A percentile compares a stretch with the other conserved stretches of the same genome.
Evolutionary conservation across 23 tunicate species (phyloP).

Genomic region (Botrylloides violaceus): DNA sequence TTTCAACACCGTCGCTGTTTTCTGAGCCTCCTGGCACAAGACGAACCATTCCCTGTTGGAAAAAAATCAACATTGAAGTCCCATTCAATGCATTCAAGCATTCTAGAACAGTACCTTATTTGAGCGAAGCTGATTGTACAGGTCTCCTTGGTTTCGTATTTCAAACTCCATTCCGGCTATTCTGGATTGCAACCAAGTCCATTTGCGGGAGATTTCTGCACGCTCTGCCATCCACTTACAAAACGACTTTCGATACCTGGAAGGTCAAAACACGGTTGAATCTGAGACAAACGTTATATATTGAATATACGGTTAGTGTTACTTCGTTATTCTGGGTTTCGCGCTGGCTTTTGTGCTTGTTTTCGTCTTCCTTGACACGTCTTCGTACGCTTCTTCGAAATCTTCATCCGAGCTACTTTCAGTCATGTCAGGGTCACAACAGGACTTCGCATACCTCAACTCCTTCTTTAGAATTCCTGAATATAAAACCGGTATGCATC

Average conservation of each 20-base stretch:
- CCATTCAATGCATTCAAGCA: not conserved
- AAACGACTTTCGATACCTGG: slow-evolving; percentile 26
- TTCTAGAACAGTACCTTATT: slow-evolving; percentile 33
- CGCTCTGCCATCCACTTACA: slow-evolving; percentile 62
- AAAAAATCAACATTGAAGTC: not conserved
- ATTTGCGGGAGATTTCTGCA: slow-evolving; percentile 40
- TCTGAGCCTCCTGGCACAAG: not conserved
- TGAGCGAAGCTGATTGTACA: slow-evolving; percentile 49
- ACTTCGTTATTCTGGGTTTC: not conserved
- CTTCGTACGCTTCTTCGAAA: not conserved
- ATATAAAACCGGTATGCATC: too few relatives aligned
- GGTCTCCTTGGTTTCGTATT: slow-evolving; percentile 55
- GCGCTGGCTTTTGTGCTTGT: not conserved
- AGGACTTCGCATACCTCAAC: slow-evolving; percentile 6
- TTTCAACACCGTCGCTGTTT: too few relatives aligned
- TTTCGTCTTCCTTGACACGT: not conserved
- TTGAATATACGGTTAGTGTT: not conserved
- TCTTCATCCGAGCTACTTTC: slow-evolving; percentile 92
- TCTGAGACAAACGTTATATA: too few relatives aligned
- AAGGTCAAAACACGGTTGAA: too few relatives aligned
- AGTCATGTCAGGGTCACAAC: slow-evolving; percentile 50
- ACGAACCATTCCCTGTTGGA: not conserved
- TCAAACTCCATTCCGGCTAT: slow-evolving; percentile 64
- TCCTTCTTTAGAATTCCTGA: slow-evolving; percentile 66
- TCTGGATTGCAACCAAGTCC: slow-evolving; percentile 86